Evolutionary conservation across 2,113 vertebrate species (phyloP).

Genomic region (Callithrix jacchus): DNA sequence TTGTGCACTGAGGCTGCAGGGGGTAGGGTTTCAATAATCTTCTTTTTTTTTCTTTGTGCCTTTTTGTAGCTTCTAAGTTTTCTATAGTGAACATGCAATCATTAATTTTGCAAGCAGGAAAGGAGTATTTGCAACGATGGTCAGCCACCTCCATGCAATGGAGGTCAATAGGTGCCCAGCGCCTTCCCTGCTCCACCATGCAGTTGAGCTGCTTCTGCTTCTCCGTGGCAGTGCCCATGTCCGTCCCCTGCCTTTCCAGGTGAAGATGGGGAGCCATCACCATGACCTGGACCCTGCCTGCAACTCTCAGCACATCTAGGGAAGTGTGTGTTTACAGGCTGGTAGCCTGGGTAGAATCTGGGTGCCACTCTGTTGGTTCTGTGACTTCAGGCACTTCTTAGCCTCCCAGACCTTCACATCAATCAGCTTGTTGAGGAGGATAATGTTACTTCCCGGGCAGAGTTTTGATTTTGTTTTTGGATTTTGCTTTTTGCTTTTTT

Average conservation of each 20-base stretch:
- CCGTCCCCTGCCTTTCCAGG: not conserved
- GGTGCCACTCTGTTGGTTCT: fast-evolving
- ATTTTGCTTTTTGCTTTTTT: too few relatives aligned
- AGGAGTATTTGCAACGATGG: fast-evolving
- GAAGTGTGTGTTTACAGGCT: not conserved
- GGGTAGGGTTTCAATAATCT: fast-evolving
- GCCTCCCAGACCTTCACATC: not conserved
- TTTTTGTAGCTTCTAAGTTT: not conserved
- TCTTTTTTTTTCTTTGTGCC: not conserved
- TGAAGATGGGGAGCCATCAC: not conserved
- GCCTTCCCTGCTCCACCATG: fast-evolving
- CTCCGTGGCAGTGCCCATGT: not conserved
- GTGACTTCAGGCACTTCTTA: not conserved
- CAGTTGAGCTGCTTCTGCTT: not conserved
- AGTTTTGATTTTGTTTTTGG: too few relatives aligned
- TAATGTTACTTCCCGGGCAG: fast-evolving
- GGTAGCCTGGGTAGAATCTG: too few relatives aligned
- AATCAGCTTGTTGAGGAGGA: not conserved
- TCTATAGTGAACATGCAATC: fast-evolving
- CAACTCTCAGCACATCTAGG: fast-evolving
- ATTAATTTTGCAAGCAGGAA: not conserved
- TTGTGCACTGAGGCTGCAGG: fast-evolving
- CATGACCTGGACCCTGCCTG: not conserved
- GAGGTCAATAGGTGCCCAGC: fast-evolving
- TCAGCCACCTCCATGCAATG: fast-evolving